A percentile compares a stretch with the other conserved stretches of the same genome.
These are phyloP conservation scores for Dunckerocampus dactyliophorus DNA, from an alignment of 2,113 vertebrate genomes.

Conservation along the genomic window DNA sequence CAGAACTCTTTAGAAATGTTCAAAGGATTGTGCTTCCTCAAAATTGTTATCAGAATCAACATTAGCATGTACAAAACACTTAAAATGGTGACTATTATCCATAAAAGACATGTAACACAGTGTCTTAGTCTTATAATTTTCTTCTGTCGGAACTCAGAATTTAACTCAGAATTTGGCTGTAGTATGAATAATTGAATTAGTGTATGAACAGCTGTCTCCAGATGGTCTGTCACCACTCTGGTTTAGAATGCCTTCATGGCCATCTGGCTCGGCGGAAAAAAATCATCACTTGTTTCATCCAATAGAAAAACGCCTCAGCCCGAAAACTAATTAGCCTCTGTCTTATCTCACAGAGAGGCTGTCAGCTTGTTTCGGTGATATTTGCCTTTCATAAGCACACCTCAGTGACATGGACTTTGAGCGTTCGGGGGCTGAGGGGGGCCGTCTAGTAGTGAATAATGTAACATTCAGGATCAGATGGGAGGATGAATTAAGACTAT, in stretches of 20 bases:
- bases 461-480: slow-evolving; percentile 62
- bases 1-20: too few relatives aligned
- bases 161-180: neutral
- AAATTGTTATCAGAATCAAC: too few relatives aligned
- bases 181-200: neutral
- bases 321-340: slow-evolving; percentile 61
- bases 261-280: slow-evolving; percentile 45
- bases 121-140: too few relatives aligned
- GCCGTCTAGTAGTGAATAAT: slow-evolving; percentile 50
- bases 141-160: too few relatives aligned
- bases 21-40: too few relatives aligned
- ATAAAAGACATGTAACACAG: too few relatives aligned
- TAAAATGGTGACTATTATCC: too few relatives aligned
- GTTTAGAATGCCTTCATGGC: slow-evolving; percentile 24
- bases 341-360: slow-evolving; percentile 59
- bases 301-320: slow-evolving; percentile 35
- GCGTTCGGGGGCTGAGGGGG: slow-evolving; percentile 26
- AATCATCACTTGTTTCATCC: slow-evolving; percentile 43
- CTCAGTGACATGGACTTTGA: slow-evolving; percentile 34
- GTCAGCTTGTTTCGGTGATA: slow-evolving; percentile 63
- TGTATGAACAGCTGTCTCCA: neutral
- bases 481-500: slow-evolving; percentile 53
- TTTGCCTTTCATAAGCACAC: slow-evolving; percentile 57
- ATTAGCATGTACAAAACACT: too few relatives aligned
- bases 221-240: slow-evolving; percentile 44